These are phyloP conservation scores for Catostylus mosaicus DNA, from an alignment of 30 jellyfish, hydroid and myxozoan species.

Conservation along the genomic window DNA sequence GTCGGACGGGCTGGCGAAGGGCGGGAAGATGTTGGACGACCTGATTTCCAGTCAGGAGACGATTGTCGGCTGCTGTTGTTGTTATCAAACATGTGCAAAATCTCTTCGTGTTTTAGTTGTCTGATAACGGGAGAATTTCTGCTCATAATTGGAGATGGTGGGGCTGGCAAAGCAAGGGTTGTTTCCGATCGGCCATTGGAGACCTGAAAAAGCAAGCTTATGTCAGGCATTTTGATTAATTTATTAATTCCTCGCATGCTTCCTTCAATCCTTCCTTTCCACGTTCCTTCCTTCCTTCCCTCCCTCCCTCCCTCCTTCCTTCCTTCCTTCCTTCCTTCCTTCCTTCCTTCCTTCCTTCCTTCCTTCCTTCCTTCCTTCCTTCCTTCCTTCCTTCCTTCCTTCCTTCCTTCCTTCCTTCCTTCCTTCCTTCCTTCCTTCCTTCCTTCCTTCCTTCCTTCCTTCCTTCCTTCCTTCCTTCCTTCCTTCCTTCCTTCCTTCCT, in stretches of 20 bases:
- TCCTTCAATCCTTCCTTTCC: constrained; percentile 4
- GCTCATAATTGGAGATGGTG: constrained; percentile 19
- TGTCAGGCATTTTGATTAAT: neutral
- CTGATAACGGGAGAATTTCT: constrained; percentile 10
- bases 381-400: constrained; percentile 12
- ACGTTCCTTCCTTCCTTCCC: constrained; percentile 3
- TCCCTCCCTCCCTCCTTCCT: constrained; percentile 19
- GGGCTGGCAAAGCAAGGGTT: constrained; percentile 33
- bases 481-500: constrained; percentile 1
- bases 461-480: constrained; percentile 7
- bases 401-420: constrained; percentile 22
- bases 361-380: constrained; percentile 21
- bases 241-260: neutral
- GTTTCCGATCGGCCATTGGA: neutral
- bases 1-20: constrained; percentile 1
- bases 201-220: neutral
- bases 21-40: neutral
- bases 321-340: constrained; percentile 25
- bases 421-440: constrained; percentile 8
- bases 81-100: constrained; percentile 14
- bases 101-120: constrained; percentile 35
- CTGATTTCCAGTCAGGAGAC: neutral
- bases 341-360: constrained; percentile 10
- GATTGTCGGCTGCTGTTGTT: neutral
- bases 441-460: constrained; percentile 1